Conservation (phyloP, 2,113 vertebrate species). For the Gymnarchus niloticus region DNA sequence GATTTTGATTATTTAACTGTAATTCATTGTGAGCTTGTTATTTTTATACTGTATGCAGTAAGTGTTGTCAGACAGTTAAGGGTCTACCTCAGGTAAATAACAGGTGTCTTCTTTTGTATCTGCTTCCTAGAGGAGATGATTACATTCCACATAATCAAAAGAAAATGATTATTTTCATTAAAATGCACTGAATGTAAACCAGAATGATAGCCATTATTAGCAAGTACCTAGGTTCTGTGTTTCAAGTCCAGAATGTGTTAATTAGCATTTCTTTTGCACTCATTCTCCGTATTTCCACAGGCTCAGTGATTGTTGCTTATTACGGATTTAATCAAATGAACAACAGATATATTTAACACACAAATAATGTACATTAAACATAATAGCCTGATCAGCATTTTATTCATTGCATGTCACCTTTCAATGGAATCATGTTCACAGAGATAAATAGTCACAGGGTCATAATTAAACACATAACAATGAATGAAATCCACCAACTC, state of each 20-base stretch:
- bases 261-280: neutral
- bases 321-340: conserved; percentile 4
- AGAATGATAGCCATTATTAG: neutral
- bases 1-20: neutral
- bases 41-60: neutral
- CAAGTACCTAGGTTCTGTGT: neutral
- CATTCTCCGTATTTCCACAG: neutral
- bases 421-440: neutral
- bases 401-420: neutral
- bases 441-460: no score
- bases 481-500: neutral
- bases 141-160: neutral
- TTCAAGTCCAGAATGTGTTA: neutral
- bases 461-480: conserved; percentile 3
- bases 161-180: neutral
- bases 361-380: neutral
- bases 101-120: neutral
- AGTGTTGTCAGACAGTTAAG: neutral
- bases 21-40: neutral
- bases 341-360: neutral
- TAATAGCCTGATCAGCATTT: neutral
- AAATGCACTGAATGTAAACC: neutral
- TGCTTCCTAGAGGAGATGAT: neutral
- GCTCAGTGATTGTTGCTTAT: neutral
- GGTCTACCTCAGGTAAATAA: neutral